Evolutionary conservation across 1,140 invertebrate genomes (phyloP), one percentile per base, ranked within the genome.

Genomic region (Drosophila navojoa): DNA sequence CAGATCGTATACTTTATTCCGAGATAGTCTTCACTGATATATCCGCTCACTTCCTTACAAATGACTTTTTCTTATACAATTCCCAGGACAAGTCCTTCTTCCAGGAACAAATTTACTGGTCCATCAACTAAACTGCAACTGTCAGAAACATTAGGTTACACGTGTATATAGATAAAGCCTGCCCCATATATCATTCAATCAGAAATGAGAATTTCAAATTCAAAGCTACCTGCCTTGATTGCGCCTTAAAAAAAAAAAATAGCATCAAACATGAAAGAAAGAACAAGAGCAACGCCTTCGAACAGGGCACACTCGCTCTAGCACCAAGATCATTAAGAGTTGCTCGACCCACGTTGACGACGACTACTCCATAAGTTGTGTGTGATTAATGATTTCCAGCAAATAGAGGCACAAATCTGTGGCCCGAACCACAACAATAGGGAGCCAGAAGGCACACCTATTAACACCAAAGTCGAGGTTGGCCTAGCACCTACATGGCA

Each of bases 331-430:
- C 68, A 85, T 79, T 80, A 80, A 61, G 76, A 77, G 66, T 68
- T 64, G 76, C 35, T 22, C 70, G 47, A 49, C 70, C 70, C 55
- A 67, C 70, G 70, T 67, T 67, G 62, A 38, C 66, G 53, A 62
- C 15, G 38, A 29, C 52, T 72, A 60, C 53, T 53, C 54, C 57
- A 63, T 69, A 75, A 70, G 47, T 61, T 72, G 44, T 40, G 66
- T 71, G 70, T 89, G 79, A 89, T 89, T 90, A 89, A 89, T 89
- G 84, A 77, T 71, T 68, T 53, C 52, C 72, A 71, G 58, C 68
- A 71, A 78, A 77, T 79, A 69, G 53, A 79, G 81, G 71, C 64
- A 78, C 77, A 84, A 70, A 84, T 79, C 76, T 71, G 64, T 71
- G 77, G 80, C 55, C 66, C 69, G 50, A 66, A 77, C 69, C 50